Conservation (phyloP, 2,888 invertebrate species). For the Sinhomidia bicolor region DNA sequence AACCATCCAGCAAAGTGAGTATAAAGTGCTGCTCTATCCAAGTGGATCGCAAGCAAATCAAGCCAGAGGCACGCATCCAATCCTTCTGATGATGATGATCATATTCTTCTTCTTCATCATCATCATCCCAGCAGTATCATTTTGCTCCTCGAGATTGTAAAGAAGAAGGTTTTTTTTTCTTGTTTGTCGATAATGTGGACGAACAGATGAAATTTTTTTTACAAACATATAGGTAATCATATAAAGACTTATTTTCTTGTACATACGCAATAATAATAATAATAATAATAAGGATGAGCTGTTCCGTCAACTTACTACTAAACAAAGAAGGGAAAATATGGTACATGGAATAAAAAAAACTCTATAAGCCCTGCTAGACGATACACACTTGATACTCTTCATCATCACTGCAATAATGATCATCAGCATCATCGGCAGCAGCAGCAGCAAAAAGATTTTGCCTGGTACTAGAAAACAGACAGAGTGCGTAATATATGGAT, state of each 20-base stretch:
- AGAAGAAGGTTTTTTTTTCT: constrained; percentile 46
- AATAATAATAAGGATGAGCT: constrained; percentile 38
- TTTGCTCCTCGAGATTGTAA: constrained; percentile 29
- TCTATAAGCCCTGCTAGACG: neutral
- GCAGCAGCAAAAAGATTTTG: neutral
- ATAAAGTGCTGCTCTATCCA: constrained; percentile 54
- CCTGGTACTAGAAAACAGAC: constrained; percentile 23
- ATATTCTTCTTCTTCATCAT: constrained; percentile 27
- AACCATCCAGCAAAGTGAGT: constrained; percentile 41
- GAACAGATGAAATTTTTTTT: constrained; percentile 62
- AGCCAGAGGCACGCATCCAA: constrained; percentile 74
- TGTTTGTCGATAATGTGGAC: constrained; percentile 40
- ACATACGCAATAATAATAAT: constrained; percentile 13
- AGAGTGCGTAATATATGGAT: constrained; percentile 67
- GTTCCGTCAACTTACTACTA: constrained; percentile 16
- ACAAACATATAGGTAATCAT: neutral
- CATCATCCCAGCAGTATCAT: constrained; percentile 24
- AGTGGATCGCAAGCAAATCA: constrained; percentile 46
- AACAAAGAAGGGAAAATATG: constrained; percentile 46
- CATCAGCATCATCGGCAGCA: neutral
- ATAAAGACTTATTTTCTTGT: constrained; percentile 15
- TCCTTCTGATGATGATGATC: constrained; percentile 47
- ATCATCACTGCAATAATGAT: neutral
- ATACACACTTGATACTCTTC: too few relatives aligned
- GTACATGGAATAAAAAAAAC: neutral